Evolutionary conservation across 2,113 vertebrate genomes (phyloP), one percentile per base, ranked within the genome.

Genomic region (Alosa alosa): DNA sequence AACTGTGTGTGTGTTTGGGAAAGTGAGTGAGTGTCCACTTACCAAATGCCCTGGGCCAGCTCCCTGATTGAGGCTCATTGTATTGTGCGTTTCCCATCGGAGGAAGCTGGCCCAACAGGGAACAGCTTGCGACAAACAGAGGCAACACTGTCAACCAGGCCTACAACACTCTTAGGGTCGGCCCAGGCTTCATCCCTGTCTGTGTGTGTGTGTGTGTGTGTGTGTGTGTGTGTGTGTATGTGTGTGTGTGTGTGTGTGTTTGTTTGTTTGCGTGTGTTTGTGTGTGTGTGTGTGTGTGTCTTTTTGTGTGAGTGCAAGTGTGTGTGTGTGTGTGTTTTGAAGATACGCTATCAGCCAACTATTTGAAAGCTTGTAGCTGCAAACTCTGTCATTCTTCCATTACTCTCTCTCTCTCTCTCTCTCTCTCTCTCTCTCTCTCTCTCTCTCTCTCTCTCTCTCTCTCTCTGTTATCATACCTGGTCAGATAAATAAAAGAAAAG

Each of bases 401-500:
- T 64, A 25, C 20, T 17, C 41, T 36, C 31, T 31, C 31, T 17
- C 41, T 36, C 31, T 17, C 41, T 36, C 20, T 17, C 41, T 36
- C 31, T 31, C 31, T 17, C 41, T 36, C 20, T 17, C 41, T 36
- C 31, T 31, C 31, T 17, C 41, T 36, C 20, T 17, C 41, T 36
- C 31, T 31, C 31, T 17, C 41, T 36, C 20, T 17, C 41, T 36
- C 31, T 31, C 31, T 17, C 41, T 36, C 46, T 75, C 36, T 72
- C 6, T 39, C 46, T 52, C 17, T 49, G 17, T 64, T 82, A 81
- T 22, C 22, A 2, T 78, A 75, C 86, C 78, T 82, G 83, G 52
- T 87, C 46, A 81, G 44, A 86, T 68, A 86, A 84, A 87, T 47
- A 31, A 78, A 75, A 36, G 41, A 36, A 45, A 84, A 85, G 22